Conservation (phyloP, 2,797 vertebrate genomes). For the Bradypodion ventrale region DNA sequence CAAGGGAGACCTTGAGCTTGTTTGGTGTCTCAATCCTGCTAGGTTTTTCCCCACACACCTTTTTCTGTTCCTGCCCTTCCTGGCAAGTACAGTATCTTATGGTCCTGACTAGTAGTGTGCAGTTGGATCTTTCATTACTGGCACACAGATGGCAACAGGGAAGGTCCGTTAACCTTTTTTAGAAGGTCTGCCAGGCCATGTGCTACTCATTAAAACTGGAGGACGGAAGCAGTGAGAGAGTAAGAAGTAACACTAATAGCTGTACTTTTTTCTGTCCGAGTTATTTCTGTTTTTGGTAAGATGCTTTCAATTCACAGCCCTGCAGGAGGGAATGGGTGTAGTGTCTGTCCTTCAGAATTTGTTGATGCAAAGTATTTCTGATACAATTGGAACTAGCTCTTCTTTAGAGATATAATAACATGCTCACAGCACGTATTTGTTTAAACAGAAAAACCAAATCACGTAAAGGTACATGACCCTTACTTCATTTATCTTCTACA, state of each 20-base stretch:
- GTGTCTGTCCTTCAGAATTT: neutral
- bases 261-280: neutral
- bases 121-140: too few species aligned
- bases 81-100: too few species aligned
- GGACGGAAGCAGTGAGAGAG: neutral
- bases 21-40: too few species aligned
- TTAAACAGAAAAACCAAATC: neutral
- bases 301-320: neutral
- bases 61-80: too few species aligned
- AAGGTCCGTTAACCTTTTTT: too few species aligned
- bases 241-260: too few species aligned
- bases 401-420: neutral
- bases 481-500: neutral
- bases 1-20: too few species aligned
- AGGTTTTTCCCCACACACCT: too few species aligned
- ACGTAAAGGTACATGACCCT: neutral
- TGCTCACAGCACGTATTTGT: neutral
- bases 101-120: too few species aligned
- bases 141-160: too few species aligned
- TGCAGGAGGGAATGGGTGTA: neutral
- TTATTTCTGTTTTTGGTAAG: neutral
- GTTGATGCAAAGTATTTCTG: neutral
- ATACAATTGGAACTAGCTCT: neutral
- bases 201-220: too few species aligned
- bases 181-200: too few species aligned